A percentile compares a stretch with the other conserved stretches of the same genome.
Evolutionary conservation across 37 sponge, comb jelly and placozoan genomes (phyloP).

Genomic region (Hormiphora californensis): DNA sequence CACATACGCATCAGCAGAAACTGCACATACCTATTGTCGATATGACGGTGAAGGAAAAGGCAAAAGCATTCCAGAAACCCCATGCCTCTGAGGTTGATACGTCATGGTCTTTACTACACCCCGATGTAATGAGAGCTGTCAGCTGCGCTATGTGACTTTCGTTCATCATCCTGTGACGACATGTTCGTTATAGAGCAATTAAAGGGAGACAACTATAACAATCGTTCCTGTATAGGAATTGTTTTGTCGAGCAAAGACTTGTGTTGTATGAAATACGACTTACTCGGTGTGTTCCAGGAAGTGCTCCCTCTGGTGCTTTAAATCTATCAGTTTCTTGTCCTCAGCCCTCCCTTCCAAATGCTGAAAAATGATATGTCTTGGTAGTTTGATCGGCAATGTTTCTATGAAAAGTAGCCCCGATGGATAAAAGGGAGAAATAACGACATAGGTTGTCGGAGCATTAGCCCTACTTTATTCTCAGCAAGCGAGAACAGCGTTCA

Average conservation of each 20-base stretch:
- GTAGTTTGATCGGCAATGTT: too few relatives aligned
- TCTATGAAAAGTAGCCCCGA: too few relatives aligned
- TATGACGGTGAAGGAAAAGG: conserved; percentile 14
- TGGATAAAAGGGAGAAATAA: too few relatives aligned
- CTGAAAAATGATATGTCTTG: not conserved
- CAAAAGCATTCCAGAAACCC: not conserved
- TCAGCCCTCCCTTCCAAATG: not conserved
- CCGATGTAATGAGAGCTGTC: not conserved
- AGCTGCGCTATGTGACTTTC: not conserved
- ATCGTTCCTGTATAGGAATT: too few relatives aligned
- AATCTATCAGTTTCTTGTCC: not conserved
- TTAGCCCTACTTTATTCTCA: too few relatives aligned
- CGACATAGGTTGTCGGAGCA: too few relatives aligned
- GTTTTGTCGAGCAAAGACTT: too few relatives aligned
- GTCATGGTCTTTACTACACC: not conserved
- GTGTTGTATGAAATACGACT: not conserved
- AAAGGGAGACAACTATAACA: too few relatives aligned
- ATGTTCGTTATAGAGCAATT: too few relatives aligned
- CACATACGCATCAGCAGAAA: too few relatives aligned
- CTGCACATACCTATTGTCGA: not conserved
- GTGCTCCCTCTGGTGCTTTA: not conserved
- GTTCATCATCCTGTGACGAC: not conserved
- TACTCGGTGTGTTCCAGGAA: not conserved
- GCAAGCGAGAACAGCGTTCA: too few relatives aligned
- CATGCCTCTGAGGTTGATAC: not conserved